Conservation (phyloP, 2,888 invertebrate species). For the Tortrix viridana region DNA sequence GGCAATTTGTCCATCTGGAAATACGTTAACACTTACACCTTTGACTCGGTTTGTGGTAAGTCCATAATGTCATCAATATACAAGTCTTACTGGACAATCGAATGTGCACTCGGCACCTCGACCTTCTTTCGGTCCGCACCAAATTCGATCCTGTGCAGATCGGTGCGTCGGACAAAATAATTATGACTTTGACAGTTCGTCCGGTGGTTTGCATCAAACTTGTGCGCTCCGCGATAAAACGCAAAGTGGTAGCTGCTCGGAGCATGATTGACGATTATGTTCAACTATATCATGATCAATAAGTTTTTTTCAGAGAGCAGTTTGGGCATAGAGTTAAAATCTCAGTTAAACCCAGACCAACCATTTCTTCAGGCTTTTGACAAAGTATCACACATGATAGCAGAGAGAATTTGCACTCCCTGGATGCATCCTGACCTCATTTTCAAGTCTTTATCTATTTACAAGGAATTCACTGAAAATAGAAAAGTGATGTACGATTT, state of each 20-base stretch:
- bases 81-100: too few species aligned
- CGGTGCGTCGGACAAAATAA: too few species aligned
- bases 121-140: too few species aligned
- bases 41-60: conserved; percentile 42
- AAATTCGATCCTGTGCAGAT: too few species aligned
- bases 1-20: conserved; percentile 38
- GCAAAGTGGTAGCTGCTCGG: too few species aligned
- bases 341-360: conserved; percentile 35
- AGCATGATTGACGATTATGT: too few species aligned
- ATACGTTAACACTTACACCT: conserved; percentile 38
- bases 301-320: conserved; percentile 36
- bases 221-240: too few species aligned
- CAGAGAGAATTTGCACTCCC: conserved; percentile 8
- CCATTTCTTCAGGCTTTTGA: conserved; percentile 30
- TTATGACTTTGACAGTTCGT: too few species aligned
- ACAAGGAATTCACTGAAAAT: conserved; percentile 7
- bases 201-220: too few species aligned
- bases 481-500: conserved; percentile 9
- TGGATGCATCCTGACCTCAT: conserved; percentile 26
- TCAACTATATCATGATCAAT: too few species aligned
- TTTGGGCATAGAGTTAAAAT: conserved; percentile 30
- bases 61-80: too few species aligned
- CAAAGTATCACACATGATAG: neutral
- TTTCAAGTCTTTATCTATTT: conserved; percentile 8
- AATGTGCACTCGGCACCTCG: too few species aligned